Evolutionary conservation across 2,888 invertebrate genomes (phyloP), one percentile per base, ranked within the genome.

Genomic region (Hydrotaea diabolus): DNA sequence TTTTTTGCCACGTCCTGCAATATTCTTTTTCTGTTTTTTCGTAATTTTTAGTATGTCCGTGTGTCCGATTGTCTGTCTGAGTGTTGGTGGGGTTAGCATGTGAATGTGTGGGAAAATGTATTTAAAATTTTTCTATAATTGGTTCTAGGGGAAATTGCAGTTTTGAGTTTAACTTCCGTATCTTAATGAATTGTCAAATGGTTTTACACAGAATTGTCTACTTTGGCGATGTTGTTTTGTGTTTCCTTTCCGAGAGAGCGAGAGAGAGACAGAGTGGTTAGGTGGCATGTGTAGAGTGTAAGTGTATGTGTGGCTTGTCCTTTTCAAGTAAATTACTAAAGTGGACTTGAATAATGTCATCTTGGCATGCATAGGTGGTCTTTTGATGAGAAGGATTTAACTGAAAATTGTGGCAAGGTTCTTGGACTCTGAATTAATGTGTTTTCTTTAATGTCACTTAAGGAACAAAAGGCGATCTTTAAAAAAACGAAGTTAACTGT

Each of bases 151-250:
- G 92, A 92, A 92, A 92, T 92, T 92, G 92, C 92, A 91, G 92
- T 92, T 92, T 91, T 91, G 91, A 92, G 92, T 92, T 92, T 91
- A 92, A 92, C 92, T 92, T 92, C 92, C 92, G 92, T 91, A 91
- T 90, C 91, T 92, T 92, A 92, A 92, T 92, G 92, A 92, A 92
- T 92, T 92, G 91, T 91, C 90, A 90, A 91, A 91, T 91, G 91
- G 90, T 89, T 90, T 89, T 46, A 36, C 62, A 26, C 62, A 46
- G 7, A 75, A 55, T 78, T 73, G 49, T 55, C 43, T 75, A 15
- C 21, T 39, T 72, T 69, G 31, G 62, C 39, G 11, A 73, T 39
- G 26, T 76, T 75, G 49, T 49, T 62, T 77, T 76, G 66, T 46
- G 59, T 66, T 69, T 66, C 19, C 43, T 66, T 66, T 39, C 21